phyloP scores from a whole-genome alignment of 1,140 invertebrate genomes.

The Bombus waltoni region DNA sequence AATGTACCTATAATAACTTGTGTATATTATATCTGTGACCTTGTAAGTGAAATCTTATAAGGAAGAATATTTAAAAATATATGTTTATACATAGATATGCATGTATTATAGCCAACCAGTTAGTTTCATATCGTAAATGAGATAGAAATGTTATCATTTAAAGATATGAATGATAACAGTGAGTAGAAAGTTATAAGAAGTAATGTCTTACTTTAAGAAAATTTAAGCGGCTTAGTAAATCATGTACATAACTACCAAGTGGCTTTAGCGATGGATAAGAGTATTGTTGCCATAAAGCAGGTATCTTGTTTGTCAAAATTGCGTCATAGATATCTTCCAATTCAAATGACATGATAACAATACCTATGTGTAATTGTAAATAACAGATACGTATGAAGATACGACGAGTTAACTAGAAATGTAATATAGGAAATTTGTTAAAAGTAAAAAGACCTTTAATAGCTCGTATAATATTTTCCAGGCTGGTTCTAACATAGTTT shows the following conservation, averaged over 20 bases:
- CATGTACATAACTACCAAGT: conserved; percentile 93
- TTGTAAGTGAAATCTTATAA: background rate
- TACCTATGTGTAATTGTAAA: conserved; percentile 78
- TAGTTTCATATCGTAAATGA: background rate
- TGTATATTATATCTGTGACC: background rate
- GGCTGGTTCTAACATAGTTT: conserved; percentile 87
- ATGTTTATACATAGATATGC: background rate
- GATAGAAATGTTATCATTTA: background rate
- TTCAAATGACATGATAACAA: conserved; percentile 93
- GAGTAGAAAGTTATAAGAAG: background rate
- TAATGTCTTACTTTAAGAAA: conserved; percentile 87
- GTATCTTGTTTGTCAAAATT: conserved; percentile 93
- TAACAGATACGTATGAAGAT: background rate
- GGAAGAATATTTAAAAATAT: background rate
- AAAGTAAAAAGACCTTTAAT: conserved; percentile 88
- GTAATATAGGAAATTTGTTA: conserved; percentile 44
- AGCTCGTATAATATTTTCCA: conserved; percentile 92
- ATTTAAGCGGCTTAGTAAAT: conserved; percentile 91
- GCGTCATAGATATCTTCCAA: conserved; percentile 94
- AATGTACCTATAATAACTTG: background rate
- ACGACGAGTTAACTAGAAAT: background rate
- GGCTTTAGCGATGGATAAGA: conserved; percentile 98
- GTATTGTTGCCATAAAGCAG: conserved; percentile 90
- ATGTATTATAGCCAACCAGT: background rate
- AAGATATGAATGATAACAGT: background rate